Base-by-base conservation (phyloP, 2,797 vertebrate species). In the Poecilia gillii region DNA sequence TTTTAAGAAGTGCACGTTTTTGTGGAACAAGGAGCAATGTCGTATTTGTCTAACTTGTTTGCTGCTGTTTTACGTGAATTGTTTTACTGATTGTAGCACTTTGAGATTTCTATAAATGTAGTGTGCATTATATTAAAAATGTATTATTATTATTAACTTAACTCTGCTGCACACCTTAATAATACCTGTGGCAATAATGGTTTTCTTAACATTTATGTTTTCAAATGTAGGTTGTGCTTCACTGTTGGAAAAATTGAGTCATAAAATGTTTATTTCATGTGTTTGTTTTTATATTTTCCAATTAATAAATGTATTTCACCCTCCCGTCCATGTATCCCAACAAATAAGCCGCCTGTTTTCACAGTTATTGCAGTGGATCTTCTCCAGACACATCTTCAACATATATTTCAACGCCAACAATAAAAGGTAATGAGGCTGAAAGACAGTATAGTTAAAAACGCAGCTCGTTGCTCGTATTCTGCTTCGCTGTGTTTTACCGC, bases 401-500 rank as follows among this genome's bases (percentile, higher is more conserved):
- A 6, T 11, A 28, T 28, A 71, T 72, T 51, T 43, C 36, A 71
- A 18, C n/a, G 77, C 46, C 31, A 78, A 87, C 33, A 76, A 49
- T 28, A 59, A 85, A 78, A 23, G 55, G 72, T 74, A 79, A 88
- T 88, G 71, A 82, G 64, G 36, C 66, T 59, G 68, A 71, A 84
- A 43, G 62, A 79, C 62, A 72, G 49, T 43, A 5, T 81, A 86
- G 53, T 89, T 74, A 85, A 89, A 91, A 70, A 81, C 85, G 31
- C 57, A 74, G 87, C 74, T 91, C 46, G 39, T 81, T 79, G 64
- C 72, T 84, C 80, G 79, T 13, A 77, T 90, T 90, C 80, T 92
- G 88, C 87, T 89, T 85, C 87, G 79, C 41, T 79, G 75, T 74
- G 77, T 66, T 88, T 86, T 82, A 74, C 82, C 91, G 83, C 86